Percentiles rank a stretch among this genome's conserved stretches.
phyloP scores from a whole-genome alignment of 2,888 invertebrate genomes.

The Muschampia plurimacula region DNA sequence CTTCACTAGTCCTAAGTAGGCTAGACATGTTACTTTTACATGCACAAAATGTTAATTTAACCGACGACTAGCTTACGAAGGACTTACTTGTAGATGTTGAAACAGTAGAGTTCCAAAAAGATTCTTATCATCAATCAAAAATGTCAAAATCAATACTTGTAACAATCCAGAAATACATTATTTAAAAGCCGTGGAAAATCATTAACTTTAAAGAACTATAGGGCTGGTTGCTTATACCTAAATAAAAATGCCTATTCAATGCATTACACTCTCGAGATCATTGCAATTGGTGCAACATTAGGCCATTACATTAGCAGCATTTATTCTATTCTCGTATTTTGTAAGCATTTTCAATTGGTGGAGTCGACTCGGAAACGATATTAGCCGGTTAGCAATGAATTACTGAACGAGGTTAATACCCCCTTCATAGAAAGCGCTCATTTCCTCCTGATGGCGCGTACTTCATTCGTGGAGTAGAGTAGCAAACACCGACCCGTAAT shows the following conservation, averaged over 20 bases:
- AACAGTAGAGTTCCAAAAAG: too few species aligned
- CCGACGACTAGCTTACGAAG: too few species aligned
- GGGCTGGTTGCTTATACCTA: constrained; percentile 38
- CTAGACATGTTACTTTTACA: too few species aligned
- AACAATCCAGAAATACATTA: background rate
- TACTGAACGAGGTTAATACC: constrained; percentile 56
- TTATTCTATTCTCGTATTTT: constrained; percentile 40
- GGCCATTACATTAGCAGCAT: constrained; percentile 33
- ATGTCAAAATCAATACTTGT: background rate
- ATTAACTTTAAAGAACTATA: background rate
- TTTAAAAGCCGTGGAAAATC: background rate
- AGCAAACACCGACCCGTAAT: constrained; percentile 71
- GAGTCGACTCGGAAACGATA: constrained; percentile 37
- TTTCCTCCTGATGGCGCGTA: constrained; percentile 63
- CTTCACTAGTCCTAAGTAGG: too few species aligned
- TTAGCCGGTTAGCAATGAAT: constrained; percentile 50
- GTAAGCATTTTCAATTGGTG: constrained; percentile 39
- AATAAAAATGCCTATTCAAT: constrained; percentile 38
- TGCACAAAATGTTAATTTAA: too few species aligned
- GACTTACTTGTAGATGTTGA: too few species aligned
- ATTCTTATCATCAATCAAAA: too few species aligned
- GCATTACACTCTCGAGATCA: constrained; percentile 26
- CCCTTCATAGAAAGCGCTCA: constrained; percentile 69
- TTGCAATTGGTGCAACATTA: constrained; percentile 38
- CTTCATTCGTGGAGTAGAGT: constrained; percentile 68